Conservation (phyloP, 1,140 invertebrate species). For the Drosophila tropicalis region DNA sequence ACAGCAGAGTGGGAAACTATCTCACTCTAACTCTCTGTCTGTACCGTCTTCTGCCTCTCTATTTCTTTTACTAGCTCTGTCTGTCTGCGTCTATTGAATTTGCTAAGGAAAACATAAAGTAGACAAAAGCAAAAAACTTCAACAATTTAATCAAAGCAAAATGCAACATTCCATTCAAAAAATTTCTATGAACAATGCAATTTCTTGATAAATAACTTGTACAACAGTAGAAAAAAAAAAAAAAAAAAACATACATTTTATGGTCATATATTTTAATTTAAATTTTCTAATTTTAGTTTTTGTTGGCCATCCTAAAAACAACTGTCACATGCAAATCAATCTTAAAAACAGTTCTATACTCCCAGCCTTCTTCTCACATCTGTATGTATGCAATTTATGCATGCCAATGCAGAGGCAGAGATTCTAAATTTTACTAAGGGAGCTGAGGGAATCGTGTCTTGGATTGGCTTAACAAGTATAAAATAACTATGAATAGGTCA, state of each 20-base stretch:
- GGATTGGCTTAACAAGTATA: not conserved
- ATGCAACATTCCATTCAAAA: slow-evolving; percentile 43
- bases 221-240: slow-evolving; percentile 29
- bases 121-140: slow-evolving; percentile 13
- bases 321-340: slow-evolving; percentile 80
- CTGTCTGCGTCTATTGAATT: slow-evolving; percentile 48
- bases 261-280: slow-evolving; percentile 64
- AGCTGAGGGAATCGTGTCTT: too few relatives aligned
- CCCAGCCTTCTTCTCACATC: not conserved
- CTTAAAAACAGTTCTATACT: slow-evolving; percentile 35
- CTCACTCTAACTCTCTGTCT: not conserved
- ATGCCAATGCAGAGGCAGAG: slow-evolving; percentile 43
- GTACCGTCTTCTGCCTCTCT: not conserved
- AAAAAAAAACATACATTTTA: slow-evolving; percentile 52
- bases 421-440: not conserved
- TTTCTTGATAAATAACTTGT: slow-evolving; percentile 59
- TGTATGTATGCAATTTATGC: slow-evolving; percentile 64
- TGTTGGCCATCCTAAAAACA: slow-evolving; percentile 44
- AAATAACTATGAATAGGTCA: too few relatives aligned
- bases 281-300: slow-evolving; percentile 61
- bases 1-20: not conserved
- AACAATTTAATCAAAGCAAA: slow-evolving; percentile 32
- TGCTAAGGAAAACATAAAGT: slow-evolving; percentile 39
- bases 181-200: slow-evolving; percentile 32
- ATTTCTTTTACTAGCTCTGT: not conserved